These are phyloP conservation scores for Taphrorychus bicolor DNA, from an alignment of 2,888 invertebrate species.

Conservation along the genomic window DNA sequence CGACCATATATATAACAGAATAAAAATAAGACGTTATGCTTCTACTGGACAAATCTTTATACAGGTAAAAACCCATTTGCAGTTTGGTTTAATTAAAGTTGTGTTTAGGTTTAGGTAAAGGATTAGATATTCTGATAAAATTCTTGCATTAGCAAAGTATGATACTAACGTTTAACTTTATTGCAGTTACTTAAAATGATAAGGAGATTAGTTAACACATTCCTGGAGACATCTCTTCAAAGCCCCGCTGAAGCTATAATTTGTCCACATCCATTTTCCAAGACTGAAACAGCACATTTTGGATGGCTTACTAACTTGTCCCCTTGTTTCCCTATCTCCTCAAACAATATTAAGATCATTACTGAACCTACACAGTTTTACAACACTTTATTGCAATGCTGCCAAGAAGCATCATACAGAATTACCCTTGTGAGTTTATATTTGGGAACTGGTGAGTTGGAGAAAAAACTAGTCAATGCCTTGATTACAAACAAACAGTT, in stretches of 20 bases:
- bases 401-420: conserved; percentile 70
- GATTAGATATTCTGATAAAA: too few relatives aligned
- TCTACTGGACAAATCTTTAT: too few relatives aligned
- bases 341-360: conserved; percentile 75
- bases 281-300: conserved; percentile 52
- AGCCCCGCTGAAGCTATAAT: conserved; percentile 45
- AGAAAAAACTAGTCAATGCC: conserved; percentile 76
- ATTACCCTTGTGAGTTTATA: conserved; percentile 91
- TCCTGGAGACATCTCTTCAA: conserved; percentile 52
- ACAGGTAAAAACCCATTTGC: too few relatives aligned
- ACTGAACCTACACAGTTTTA: conserved; percentile 82
- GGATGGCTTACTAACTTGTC: conserved; percentile 68
- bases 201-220: conserved; percentile 53
- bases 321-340: conserved; percentile 74
- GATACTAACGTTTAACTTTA: background rate
- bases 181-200: conserved; percentile 49
- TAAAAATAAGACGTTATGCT: too few relatives aligned
- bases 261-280: conserved; percentile 53
- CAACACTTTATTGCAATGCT: conserved; percentile 71
- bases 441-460: conserved; percentile 78
- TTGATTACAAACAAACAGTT: conserved; percentile 68
- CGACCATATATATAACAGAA: too few relatives aligned
- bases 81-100: too few relatives aligned
- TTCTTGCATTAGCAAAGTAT: too few relatives aligned
- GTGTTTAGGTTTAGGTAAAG: too few relatives aligned